Evolutionary conservation across 2,797 vertebrate genomes (phyloP), one percentile per base, ranked within the genome.

Genomic region (Acrocephalus scirpaceus): DNA sequence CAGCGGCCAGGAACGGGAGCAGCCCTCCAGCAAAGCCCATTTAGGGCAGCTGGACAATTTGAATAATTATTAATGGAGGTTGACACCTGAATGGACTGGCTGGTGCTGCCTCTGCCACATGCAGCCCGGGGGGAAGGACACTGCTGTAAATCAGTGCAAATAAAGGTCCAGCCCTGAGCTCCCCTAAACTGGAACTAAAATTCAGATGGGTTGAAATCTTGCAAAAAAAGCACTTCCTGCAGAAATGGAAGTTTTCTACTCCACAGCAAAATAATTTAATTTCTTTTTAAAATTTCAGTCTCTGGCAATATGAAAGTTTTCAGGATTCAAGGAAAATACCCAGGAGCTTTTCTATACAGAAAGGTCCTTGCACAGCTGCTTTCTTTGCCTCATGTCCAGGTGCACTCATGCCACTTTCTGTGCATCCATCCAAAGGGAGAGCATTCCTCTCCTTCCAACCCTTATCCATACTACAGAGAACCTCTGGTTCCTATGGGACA

Each of bases 111-210:
- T 77, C 54, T 56, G 66, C 29, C 58, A 4, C 30, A 13, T 0
- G 0, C 6, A 44, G 74, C 12, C 5, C 0, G 3, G 30, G 19
- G 58, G 50, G 27, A 9, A 36, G 10, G 17, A n/a, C 58, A 54
- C 9, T 5, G 5, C 23, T 45, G 71, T 44, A 60, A 81, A 80
- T 66, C 74, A 20, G 7, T 1, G 1, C 32, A 83, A 29, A 65
- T 13, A 21, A 71, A 86, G 5, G n/a, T 27, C 26, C 71, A 66
- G 30, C 27, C 50, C 25, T 3, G 21, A 76, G 40, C 26, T 62
- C 47, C 34, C 21, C 44, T 38, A 8, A n/a, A 47, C 36, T 2
- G 4, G 8, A 42, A 44, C 20, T 90, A 42, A 90, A 88, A 66
- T 64, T 19, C 51, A 32, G 45, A 30, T 20, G 27, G 32, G 29